phyloP scores from a whole-genome alignment of 53 echinoderm and acorn worm species.

The Astropecten irregularis region DNA sequence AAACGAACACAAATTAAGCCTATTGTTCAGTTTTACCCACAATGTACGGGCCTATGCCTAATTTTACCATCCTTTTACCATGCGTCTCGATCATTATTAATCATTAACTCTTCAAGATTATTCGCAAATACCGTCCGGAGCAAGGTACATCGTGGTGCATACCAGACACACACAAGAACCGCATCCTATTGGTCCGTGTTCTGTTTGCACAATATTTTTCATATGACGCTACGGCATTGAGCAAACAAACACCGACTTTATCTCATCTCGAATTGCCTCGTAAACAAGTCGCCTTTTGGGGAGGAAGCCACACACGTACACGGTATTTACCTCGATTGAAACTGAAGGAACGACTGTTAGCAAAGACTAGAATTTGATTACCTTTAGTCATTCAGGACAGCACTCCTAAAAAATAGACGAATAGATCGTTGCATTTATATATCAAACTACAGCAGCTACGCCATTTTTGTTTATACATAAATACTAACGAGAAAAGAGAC shows the following conservation, averaged over 20 bases:
- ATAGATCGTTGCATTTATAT: background rate
- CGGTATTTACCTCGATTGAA: background rate
- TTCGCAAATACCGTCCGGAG: background rate
- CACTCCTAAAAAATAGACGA: background rate
- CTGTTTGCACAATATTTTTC: conserved; percentile 43
- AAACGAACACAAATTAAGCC: too few species aligned
- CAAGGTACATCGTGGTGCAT: conserved; percentile 22
- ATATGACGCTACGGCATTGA: conserved; percentile 35
- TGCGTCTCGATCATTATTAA: too few species aligned
- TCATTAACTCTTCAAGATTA: conserved; percentile 32
- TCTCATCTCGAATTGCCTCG: background rate
- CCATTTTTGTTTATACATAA: background rate
- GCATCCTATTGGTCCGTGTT: conserved; percentile 19
- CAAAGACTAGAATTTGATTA: conserved; percentile 5
- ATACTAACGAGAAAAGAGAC: background rate
- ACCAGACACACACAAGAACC: conserved; percentile 20
- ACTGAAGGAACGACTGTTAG: background rate
- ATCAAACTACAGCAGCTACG: conserved; percentile 15
- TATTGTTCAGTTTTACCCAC: too few species aligned
- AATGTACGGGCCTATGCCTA: too few species aligned
- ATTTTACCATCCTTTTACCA: too few species aligned
- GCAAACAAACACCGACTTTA: conserved; percentile 24
- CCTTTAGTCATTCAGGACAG: conserved; percentile 14
- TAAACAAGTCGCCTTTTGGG: background rate
- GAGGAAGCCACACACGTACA: background rate